Evolutionary conservation across 2,797 vertebrate genomes (phyloP), one percentile per base, ranked within the genome.

Genomic region (Zenarchopterus dispar): DNA sequence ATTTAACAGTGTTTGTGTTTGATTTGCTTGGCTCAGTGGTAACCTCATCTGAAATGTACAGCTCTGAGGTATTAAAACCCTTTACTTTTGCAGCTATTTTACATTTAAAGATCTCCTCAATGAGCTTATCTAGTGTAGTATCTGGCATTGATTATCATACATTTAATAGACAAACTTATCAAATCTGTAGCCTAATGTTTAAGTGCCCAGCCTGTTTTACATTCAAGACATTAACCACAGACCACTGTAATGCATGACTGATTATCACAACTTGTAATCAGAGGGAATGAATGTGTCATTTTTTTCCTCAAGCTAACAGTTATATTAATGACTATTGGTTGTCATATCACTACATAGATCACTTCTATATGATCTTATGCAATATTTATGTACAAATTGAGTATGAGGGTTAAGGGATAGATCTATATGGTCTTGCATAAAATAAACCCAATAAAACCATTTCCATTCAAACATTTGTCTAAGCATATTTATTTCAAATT

Each of bases 321-420:
- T 75, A 73, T 77, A 72, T 84, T 64, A 50, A 69, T 62, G 19
- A 86, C 65, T 82, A 84, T 47, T 69, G 70, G 72, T 88, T 89
- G 60, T 88, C 82, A 85, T 90, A 91, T 90, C 90, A 89, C 85
- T 77, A 84, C 66, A 68, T 84, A 60, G 68, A 82, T 87, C 88
- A 91, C 86, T 71, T 84, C 82, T 85, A 69, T 88, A 87, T 78
- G 87, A 90, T 86, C 84, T 92, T 92, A 92, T 92, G 91, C 91
- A 92, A 92, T 86, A 84, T 85, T 84, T 57, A 84, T 87, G 75
- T 90, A 84, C 31, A 87, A 84, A 83, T 39, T 76, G 74, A 75
- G 69, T 87, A 76, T 85, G 75, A 78, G 77, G 78, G 83, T 84
- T 86, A 82, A 82, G 84, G 79, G 78, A 72, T 86, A 70, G 75